phyloP scores from a whole-genome alignment of 2,797 vertebrate genomes.

The Fundulus diaphanus region DNA sequence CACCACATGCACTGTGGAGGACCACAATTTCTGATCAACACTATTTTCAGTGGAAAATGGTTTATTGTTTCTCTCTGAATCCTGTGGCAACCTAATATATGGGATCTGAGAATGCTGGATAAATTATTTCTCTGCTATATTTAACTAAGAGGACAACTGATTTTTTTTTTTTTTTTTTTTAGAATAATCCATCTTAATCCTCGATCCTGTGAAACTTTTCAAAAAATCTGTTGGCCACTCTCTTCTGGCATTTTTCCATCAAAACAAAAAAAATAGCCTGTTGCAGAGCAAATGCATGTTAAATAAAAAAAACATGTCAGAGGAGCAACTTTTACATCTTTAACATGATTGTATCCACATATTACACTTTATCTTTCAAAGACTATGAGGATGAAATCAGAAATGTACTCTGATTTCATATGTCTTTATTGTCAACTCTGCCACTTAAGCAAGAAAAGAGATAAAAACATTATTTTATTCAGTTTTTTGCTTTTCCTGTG shows the following conservation, averaged over 20 bases:
- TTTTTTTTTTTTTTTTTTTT: too few relatives aligned
- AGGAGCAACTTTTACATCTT: neutral
- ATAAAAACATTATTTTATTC: too few relatives aligned
- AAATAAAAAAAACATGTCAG: neutral
- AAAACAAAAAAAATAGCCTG: too few relatives aligned
- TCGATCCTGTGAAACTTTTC: too few relatives aligned
- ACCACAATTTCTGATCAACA: constrained; percentile 2
- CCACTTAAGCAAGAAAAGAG: too few relatives aligned
- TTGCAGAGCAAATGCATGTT: neutral
- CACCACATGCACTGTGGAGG: neutral
- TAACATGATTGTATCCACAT: neutral
- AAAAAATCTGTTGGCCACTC: too few relatives aligned
- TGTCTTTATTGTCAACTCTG: neutral
- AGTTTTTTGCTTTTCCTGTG: too few relatives aligned
- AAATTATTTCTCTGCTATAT: neutral
- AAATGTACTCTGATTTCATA: neutral
- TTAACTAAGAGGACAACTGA: neutral
- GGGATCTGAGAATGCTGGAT: neutral
- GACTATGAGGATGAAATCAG: neutral
- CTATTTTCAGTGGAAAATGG: neutral
- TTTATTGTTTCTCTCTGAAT: neutral
- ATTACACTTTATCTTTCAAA: neutral
- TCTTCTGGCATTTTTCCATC: too few relatives aligned
- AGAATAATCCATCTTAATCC: neutral
- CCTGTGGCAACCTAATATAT: neutral